Evolutionary conservation across 2,113 vertebrate species (phyloP), one percentile per base, ranked within the genome.

Genomic region (Channa maculata): DNA sequence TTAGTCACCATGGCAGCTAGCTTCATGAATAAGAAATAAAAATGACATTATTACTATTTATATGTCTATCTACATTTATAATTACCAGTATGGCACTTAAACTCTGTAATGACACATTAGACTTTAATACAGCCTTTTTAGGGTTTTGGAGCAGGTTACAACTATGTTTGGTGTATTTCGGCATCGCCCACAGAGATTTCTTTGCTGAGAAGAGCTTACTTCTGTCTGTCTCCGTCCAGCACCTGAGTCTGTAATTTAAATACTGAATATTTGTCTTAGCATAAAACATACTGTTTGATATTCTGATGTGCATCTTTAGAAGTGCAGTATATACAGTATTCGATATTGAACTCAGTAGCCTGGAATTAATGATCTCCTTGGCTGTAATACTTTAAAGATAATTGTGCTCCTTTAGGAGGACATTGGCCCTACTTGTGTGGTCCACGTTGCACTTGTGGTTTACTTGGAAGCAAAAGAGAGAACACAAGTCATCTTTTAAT

Each of bases 401-500:
- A 91, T 88, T 86, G 71, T 53, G 66, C 77, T 85, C 68, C 76
- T 82, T 68, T 76, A 41, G 68, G 36, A 72, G 77, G 85, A 79
- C 71, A 69, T 38, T 36, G 76, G 65, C 71, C 65, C 90, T 39
- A 60, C 83, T 45, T 89, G 92, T 93, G 92, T 91, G 91, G 91
- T 93, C 92, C 50, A 49, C 37, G 10, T 65, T 82, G 82, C 75
- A 73, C 69, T 85, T 83, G 88, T 66, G 83, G 90, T 89, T 86
- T 76, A 89, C 79, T 92, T 89, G 86, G 89, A 89, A 89, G 84
- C 62, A 54, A 88, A 89, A 77, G 44, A 79, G 70, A 85, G 71
- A 90, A 75, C 71, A 81, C 73, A 77, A 91, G 86, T 88, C 80
- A 80, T 88, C 88, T 91, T 91, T 93, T 93, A 90, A 91, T 91